Base-by-base conservation (phyloP, 2,888 invertebrate genomes). In the Ennomos fuscantarius region DNA sequence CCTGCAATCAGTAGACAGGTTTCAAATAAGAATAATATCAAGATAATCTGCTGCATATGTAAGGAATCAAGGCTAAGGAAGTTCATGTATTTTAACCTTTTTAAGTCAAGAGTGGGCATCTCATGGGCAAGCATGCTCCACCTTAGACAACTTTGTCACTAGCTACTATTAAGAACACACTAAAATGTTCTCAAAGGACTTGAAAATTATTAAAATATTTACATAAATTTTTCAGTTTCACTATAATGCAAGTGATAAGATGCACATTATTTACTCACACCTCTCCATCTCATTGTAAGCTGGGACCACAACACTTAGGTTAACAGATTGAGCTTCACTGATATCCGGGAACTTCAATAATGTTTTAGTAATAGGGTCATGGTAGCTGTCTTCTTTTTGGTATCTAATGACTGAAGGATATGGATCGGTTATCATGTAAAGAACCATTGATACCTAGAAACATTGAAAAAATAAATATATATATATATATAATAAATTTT, bases 221-320 rank as follows among this genome's bases (percentile, higher is more conserved):
- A 24, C 6, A 24, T 24, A 24, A 24, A 24, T 24, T 6, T 24
- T 24, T 24, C 24, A 6, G 5, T 24, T 6, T 24, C 24, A 24
- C 5, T 24, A 24, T n/a, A 24, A 6, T 24, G 6, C 6, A 24
- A 6, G 24, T 24, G 24, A 24, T 6, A 24, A 24, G 3, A 24
- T 24, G 3, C 24, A 24, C 24, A 24, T 24, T 24, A 5, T 11
- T 42, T 50, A 81, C 95, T 94, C 94, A 98, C 98, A 93, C 92
- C 99, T 94, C 63, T 94, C 89, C 90, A 98, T 96, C 91, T 99
- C 99, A 93, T 99, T 98, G 83, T 98, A 99, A 8, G 99, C 99
- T 48, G 99, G 99, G 61, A 99, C 95, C 69, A 99, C 94, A 5
- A 99, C 96, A 85, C 98, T 97, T 52, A 99, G 92, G 79, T 96